Base-by-base conservation (phyloP, 2,113 vertebrate genomes). In the Ammodytes marinus region DNA sequence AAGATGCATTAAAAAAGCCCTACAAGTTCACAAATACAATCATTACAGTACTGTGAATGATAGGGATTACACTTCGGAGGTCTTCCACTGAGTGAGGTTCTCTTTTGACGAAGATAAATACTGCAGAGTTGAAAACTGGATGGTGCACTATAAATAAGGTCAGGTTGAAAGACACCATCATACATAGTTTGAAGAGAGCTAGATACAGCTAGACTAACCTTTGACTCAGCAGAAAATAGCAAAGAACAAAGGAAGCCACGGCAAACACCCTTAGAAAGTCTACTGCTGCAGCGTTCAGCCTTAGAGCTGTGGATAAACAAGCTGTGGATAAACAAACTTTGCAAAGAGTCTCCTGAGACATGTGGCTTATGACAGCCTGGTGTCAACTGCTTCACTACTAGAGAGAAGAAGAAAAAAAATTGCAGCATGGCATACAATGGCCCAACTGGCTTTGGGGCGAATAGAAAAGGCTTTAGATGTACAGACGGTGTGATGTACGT, bases 301-400 rank as follows among this genome's bases (percentile, higher is more conserved):
- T 54, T 7, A n/a, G 10, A 58, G 50, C 55, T 54, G 65, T 1
- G 10, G 15, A 61, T 77, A 75, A 83, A 85, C 57, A 69, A 66
- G 50, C 55, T 54, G 65, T 1, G 10, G 15, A 61, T 77, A 75
- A 83, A 85, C 57, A 69, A 66, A 77, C 78, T 81, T 58, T 82
- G 57, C 45, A 80, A 27, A 71, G 19, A 80, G 39, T 66, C 72
- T 79, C 70, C 10, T 40, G 69, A 74, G 78, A 75, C 60, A 80
- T 76, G 65, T 70, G 61, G 68, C 71, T 58, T 50, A 61, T 80
- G 88, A 79, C 83, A 89, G 74, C 77, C 68, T 78, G 69, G 53
- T 74, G 73, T 69, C 65, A 82, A 82, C 68, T 73, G 40, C 69
- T 57, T 75, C 17, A 52, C 73, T 17, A 70, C 76, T 39, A 19